Base-by-base conservation (phyloP, 2,113 vertebrate genomes). In the Psittacara wagleri region DNA sequence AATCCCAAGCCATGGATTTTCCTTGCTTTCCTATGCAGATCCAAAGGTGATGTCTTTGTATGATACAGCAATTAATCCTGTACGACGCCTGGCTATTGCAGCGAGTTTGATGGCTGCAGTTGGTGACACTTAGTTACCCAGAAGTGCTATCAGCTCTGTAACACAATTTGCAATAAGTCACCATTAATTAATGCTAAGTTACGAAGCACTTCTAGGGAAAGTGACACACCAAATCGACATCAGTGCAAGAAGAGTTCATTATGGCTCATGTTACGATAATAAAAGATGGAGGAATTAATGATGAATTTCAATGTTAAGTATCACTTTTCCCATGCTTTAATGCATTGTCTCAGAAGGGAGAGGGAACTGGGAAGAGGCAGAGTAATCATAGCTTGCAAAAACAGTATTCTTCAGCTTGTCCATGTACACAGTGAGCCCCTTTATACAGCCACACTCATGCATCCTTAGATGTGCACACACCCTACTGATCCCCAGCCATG, bases 81-180 rank as follows among this genome's bases (percentile, higher is more conserved):
- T 33, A 23, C 2, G 17, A 89, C 0, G n/a, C 67, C 57, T 22
- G 48, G 90, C 80, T 86, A 54, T 81, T 35, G 37, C 92, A 27
- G 83, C 41, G 31, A 29, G 77, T 92, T 82, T 97, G 95, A 96
- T 84, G 90, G 57, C 74, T 93, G 90, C 90, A 89, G 73, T 81
- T 90, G 83, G 90, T 96, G 95, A 96, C 95, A 96, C 94, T 83
- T n/a, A 69, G 96, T 96, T 97, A 97, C 97, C 96, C 95, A 96
- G 93, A 97, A 98, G 96, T 77, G 90, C 95, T 95, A 67, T 94
- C 86, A 97, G 96, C 95, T 96, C 96, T 70, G 81, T 92, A 98
- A 97, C 93, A 83, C 97, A 97, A 98, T 98, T 98, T 98, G 95
- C 97, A 97, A 31, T 94, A 98, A 98, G 97, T 97, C 98, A 97